These are phyloP conservation scores for Edolisoma coerulescens DNA, from an alignment of 2,113 vertebrate genomes.

Conservation along the genomic window DNA sequence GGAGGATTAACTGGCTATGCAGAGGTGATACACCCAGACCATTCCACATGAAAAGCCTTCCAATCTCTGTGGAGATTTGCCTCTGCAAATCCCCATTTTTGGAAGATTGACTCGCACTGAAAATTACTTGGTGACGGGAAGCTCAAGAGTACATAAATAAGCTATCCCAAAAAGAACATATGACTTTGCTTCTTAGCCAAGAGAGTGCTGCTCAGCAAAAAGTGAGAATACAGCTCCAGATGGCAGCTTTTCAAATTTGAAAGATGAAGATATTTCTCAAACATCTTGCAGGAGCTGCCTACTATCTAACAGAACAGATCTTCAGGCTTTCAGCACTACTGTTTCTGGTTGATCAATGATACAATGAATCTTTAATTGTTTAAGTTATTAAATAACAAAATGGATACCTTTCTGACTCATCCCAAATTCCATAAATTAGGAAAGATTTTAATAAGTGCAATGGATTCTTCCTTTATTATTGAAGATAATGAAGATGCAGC, in stretches of 20 bases:
- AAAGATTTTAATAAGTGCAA: neutral
- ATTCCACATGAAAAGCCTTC: neutral
- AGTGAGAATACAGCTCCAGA: neutral
- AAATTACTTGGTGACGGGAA: slow-evolving; percentile 11
- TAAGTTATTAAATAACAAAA: neutral
- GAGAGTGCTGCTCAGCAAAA: slow-evolving; percentile 6
- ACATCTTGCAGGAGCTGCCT: neutral
- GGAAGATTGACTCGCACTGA: neutral
- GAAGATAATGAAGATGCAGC: neutral
- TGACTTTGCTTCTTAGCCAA: slow-evolving; percentile 5
- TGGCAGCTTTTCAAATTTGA: slow-evolving; percentile 23
- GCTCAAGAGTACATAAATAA: slow-evolving; percentile 26
- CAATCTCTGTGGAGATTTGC: neutral
- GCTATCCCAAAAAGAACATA: neutral
- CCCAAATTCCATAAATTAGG: neutral
- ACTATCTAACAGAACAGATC: neutral
- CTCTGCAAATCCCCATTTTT: neutral
- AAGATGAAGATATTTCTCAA: slow-evolving; percentile 23
- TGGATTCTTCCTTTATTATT: neutral
- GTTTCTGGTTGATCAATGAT: neutral
- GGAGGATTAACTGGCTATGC: neutral
- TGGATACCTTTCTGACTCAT: neutral
- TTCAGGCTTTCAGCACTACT: neutral
- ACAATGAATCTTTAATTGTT: neutral
- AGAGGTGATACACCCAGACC: neutral